Conservation (phyloP, 2,888 invertebrate species). For the Junonia oenone region DNA sequence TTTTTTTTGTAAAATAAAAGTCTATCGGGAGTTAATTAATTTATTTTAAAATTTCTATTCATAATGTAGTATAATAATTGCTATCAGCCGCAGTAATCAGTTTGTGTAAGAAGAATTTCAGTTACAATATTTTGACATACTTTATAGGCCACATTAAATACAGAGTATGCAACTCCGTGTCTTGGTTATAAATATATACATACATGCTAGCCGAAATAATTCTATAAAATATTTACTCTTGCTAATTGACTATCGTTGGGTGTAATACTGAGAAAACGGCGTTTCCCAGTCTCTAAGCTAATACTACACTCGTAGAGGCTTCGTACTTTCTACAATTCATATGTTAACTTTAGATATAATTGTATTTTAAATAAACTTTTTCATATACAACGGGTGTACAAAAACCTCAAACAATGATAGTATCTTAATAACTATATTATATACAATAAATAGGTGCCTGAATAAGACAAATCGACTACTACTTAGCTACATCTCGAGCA, state of each 20-base stretch:
- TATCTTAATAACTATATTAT: conserved; percentile 62
- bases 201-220: conserved; percentile 56
- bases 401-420: conserved; percentile 62
- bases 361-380: conserved; percentile 66
- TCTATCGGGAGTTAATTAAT: conserved; percentile 39
- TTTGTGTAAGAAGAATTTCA: conserved; percentile 52
- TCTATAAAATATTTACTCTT: conserved; percentile 71
- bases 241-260: conserved; percentile 80
- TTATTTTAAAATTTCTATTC: conserved; percentile 44
- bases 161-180: conserved; percentile 39
- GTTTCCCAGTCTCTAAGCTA: conserved; percentile 65
- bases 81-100: conserved; percentile 58
- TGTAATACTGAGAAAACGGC: conserved; percentile 63
- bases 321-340: conserved; percentile 41
- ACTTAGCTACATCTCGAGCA: conserved; percentile 11
- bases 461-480: conserved; percentile 22
- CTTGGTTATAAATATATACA: conserved; percentile 55
- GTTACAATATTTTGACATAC: conserved; percentile 45
- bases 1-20: conserved; percentile 21
- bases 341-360: conserved; percentile 55
- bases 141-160: conserved; percentile 33
- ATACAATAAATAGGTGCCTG: conserved; percentile 61
- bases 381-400: conserved; percentile 74
- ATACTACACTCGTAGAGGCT: conserved; percentile 56
- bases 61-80: conserved; percentile 64